These are phyloP conservation scores for Stenodema calcarata DNA, from an alignment of 2,888 invertebrate genomes.

Conservation along the genomic window DNA sequence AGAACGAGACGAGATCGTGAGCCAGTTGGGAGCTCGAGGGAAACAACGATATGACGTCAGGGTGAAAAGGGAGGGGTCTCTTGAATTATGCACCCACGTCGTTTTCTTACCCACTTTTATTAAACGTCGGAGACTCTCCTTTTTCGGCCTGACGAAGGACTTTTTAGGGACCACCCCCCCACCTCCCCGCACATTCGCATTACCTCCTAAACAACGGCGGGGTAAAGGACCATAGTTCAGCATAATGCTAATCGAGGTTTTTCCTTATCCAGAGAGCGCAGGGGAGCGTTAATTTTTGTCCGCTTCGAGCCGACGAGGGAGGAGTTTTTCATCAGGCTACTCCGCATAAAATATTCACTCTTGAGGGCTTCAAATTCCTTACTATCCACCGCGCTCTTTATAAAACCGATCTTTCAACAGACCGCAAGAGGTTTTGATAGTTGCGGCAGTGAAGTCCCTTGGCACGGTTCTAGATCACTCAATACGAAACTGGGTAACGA, in stretches of 20 bases:
- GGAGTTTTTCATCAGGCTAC: background rate
- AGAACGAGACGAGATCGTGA: conserved; percentile 3
- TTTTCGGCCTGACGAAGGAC: conserved; percentile 29
- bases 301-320: background rate
- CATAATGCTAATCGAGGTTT: conserved; percentile 40
- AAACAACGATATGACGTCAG: background rate
- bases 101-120: conserved; percentile 36
- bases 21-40: background rate
- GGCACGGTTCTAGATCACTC: too few relatives aligned
- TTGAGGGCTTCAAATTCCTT: background rate
- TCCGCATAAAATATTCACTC: background rate
- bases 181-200: background rate
- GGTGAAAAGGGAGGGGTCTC: background rate
- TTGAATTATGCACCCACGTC: conserved; percentile 44
- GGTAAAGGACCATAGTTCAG: conserved; percentile 16
- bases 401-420: too few relatives aligned
- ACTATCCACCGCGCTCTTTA: background rate
- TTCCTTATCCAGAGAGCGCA: conserved; percentile 26
- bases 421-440: too few relatives aligned
- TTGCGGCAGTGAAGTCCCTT: too few relatives aligned
- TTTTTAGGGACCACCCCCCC: background rate
- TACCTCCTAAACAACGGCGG: background rate
- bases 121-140: conserved; percentile 16
- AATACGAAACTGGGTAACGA: too few relatives aligned
- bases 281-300: conserved; percentile 17